Percentiles rank a stretch among this genome's conserved stretches.
phyloP scores from a whole-genome alignment of 2,797 vertebrate species.

The Ciconia nigra region DNA sequence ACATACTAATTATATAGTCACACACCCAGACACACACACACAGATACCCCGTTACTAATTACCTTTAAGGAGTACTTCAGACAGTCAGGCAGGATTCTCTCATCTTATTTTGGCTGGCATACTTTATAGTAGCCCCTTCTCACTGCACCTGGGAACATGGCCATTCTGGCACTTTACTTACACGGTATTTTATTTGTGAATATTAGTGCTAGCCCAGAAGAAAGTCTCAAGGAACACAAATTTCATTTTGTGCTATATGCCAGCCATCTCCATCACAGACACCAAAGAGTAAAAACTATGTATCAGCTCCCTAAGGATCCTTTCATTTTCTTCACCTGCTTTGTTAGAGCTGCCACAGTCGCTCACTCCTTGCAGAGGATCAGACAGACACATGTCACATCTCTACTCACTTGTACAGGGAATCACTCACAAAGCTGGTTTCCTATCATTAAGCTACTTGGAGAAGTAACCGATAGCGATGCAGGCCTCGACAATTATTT shows the following conservation, averaged over 20 bases:
- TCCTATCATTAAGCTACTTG: background rate
- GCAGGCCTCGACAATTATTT: constrained; percentile 32
- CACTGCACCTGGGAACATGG: background rate
- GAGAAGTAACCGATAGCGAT: background rate
- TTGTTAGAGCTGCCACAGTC: background rate
- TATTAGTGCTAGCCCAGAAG: background rate
- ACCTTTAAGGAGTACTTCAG: background rate
- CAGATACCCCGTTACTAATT: background rate
- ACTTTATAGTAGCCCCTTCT: background rate
- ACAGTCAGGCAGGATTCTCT: background rate
- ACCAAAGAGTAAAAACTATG: background rate
- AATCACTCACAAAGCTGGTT: background rate
- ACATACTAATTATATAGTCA: background rate
- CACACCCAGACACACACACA: background rate
- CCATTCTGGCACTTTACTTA: background rate
- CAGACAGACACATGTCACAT: background rate
- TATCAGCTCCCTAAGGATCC: background rate
- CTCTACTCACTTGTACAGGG: background rate
- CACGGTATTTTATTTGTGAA: background rate
- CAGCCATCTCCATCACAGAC: background rate
- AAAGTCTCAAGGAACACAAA: background rate
- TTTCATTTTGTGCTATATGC: background rate
- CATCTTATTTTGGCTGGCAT: background rate
- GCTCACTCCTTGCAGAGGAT: background rate
- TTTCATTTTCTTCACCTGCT: background rate